Percentiles rank a stretch among this genome's conserved stretches.
These are phyloP conservation scores for Magallana ariakensis DNA, from an alignment of 1,140 invertebrate genomes.

Conservation along the genomic window DNA sequence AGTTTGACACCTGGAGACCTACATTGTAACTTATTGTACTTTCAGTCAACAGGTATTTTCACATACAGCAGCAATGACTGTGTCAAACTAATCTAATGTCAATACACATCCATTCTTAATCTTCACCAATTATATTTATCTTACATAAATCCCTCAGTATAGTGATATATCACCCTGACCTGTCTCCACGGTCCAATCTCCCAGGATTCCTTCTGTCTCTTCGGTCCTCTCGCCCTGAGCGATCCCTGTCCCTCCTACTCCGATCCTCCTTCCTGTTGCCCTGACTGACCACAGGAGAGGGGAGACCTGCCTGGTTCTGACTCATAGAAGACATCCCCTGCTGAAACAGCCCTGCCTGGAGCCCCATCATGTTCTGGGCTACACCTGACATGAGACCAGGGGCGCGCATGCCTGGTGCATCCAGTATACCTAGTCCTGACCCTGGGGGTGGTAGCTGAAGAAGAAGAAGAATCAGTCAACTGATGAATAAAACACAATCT, in stretches of 20 bases:
- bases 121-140: too few relatives aligned
- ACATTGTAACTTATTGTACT: too few relatives aligned
- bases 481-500: too few relatives aligned
- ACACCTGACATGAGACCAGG: constrained; percentile 1
- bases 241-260: not conserved
- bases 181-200: constrained; percentile 11
- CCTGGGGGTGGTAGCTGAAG: constrained; percentile 10
- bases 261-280: constrained; percentile 47
- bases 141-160: not conserved
- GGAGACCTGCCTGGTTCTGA: not conserved
- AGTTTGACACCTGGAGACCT: too few relatives aligned
- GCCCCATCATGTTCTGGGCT: constrained; percentile 18
- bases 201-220: constrained; percentile 34
- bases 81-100: too few relatives aligned
- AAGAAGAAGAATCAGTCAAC: too few relatives aligned
- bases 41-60: too few relatives aligned
- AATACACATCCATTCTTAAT: too few relatives aligned
- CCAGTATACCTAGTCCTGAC: constrained; percentile 12
- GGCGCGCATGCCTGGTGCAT: not conserved
- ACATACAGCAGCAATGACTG: too few relatives aligned
- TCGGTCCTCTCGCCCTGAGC: constrained; percentile 16
- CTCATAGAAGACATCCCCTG: constrained; percentile 1
- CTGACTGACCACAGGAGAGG: constrained; percentile 16
- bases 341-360: constrained; percentile 6
- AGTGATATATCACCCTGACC: not conserved